Percentiles rank a stretch among this genome's conserved stretches.
These are phyloP conservation scores for Ailurus styani DNA, from an alignment of 2,113 vertebrate genomes.

Conservation along the genomic window DNA sequence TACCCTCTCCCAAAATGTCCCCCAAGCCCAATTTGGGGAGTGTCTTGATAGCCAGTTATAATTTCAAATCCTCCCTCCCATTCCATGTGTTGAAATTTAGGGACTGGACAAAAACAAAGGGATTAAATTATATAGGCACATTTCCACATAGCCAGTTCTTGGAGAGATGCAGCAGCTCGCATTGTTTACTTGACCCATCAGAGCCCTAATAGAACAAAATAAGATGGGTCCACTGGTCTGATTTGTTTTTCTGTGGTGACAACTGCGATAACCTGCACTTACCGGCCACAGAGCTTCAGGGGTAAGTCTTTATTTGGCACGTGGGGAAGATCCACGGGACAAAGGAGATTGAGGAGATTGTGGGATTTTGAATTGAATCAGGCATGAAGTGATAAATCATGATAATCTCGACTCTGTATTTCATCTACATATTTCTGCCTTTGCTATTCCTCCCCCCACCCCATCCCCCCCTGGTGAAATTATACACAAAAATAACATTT, in stretches of 20 bases:
- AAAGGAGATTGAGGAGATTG: background rate
- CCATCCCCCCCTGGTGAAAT: background rate
- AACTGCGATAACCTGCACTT: background rate
- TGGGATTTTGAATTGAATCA: background rate
- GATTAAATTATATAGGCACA: constrained; percentile 40
- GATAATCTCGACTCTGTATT: background rate
- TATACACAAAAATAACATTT: background rate
- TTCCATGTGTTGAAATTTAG: constrained; percentile 56
- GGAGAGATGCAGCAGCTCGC: background rate
- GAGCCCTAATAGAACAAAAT: background rate
- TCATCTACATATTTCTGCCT: background rate
- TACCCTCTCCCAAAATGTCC: constrained; percentile 66
- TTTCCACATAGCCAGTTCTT: background rate
- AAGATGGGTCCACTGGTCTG: background rate
- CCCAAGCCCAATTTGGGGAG: constrained; percentile 72
- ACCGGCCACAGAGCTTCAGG: background rate
- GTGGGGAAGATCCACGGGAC: background rate
- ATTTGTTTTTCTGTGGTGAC: background rate
- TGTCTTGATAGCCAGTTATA: constrained; percentile 62
- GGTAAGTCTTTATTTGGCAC: background rate
- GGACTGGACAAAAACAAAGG: constrained; percentile 13
- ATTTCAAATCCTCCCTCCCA: constrained; percentile 64
- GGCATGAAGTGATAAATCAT: background rate
- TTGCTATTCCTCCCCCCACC: background rate
- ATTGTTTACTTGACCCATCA: background rate